Evolutionary conservation across 1,140 invertebrate species (phyloP), one percentile per base, ranked within the genome.

Genomic region (Acromyrmex echinatior): DNA sequence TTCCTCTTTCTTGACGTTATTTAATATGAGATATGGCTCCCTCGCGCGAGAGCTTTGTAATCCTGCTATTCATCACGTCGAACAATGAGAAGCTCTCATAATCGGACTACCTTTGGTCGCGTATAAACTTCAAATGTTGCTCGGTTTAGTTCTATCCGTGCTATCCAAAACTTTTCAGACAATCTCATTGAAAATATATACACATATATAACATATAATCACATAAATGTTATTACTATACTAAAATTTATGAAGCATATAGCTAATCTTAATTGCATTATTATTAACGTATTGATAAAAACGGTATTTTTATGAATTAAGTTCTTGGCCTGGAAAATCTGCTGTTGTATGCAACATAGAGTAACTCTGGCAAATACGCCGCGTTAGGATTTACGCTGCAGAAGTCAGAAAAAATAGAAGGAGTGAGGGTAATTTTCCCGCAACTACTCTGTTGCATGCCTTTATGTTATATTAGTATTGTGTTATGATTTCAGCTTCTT

Each of bases 1-100:
- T 60, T 74, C 73, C 68, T 63, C 68, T 60, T 73, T 82, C 56
- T 76, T 62, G 39, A 74, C 70, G 18, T 76, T 74, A 60, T 82
- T 74, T 82, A 82, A 68, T 3, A 14, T 45, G 35, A 71, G 25
- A 58, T 62, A 49, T 58, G 56, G 6, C 53, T n/a, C 25, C 10
- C 25, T 62, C 16, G 51, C 14, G 68, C 39, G 68, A 62, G 35
- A n/a, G 21, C 56, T 84, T 84, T 84, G 80, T 84, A 76, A 63
- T 84, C 70, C 39, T 25, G 56, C 68, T 73, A 73, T 74, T 62
- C 68, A 60, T 74, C 53, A 82, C 3, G 18, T 31, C 25, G 68
- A 28, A 74, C 51, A 66, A 60, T 74, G 68, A 68, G 35, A 39
- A 39, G 35, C 80, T 60, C 35, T 21, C 21, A 74, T 63, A 74